These are phyloP conservation scores for Nebria ingens DNA, from an alignment of 1,140 invertebrate species.

Conservation along the genomic window DNA sequence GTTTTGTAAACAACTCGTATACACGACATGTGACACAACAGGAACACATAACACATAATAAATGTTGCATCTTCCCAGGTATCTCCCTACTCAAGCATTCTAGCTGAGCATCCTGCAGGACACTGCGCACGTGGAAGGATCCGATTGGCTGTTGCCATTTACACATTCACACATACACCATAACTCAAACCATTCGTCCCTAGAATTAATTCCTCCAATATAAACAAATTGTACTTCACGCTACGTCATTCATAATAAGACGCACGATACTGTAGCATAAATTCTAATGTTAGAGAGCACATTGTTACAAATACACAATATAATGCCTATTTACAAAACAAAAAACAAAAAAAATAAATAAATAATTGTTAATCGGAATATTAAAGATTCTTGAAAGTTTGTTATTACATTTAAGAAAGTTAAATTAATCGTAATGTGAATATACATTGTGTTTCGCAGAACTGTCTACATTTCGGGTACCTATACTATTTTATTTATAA, in stretches of 20 bases:
- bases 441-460: neutral
- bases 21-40: neutral
- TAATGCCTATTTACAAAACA: conserved; percentile 1
- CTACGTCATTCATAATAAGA: neutral
- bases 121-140: neutral
- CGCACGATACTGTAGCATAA: conserved; percentile 3
- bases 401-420: conserved; percentile 3
- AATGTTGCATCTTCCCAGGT: too few relatives aligned
- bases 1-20: neutral
- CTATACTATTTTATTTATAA: too few relatives aligned
- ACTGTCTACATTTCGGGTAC: neutral
- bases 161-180: neutral
- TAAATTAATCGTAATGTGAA: neutral
- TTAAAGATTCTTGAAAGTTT: neutral
- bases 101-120: neutral
- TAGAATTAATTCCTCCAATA: neutral
- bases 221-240: neutral
- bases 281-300: conserved; percentile 3
- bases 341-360: neutral
- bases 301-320: conserved; percentile 7
- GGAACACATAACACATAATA: neutral
- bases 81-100: neutral
- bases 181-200: too few relatives aligned
- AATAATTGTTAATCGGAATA: neutral
- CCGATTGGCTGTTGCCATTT: neutral